A percentile compares a stretch with the other conserved stretches of the same genome.
phyloP scores from a whole-genome alignment of 2,888 invertebrate genomes.

The Meteorus colon region DNA sequence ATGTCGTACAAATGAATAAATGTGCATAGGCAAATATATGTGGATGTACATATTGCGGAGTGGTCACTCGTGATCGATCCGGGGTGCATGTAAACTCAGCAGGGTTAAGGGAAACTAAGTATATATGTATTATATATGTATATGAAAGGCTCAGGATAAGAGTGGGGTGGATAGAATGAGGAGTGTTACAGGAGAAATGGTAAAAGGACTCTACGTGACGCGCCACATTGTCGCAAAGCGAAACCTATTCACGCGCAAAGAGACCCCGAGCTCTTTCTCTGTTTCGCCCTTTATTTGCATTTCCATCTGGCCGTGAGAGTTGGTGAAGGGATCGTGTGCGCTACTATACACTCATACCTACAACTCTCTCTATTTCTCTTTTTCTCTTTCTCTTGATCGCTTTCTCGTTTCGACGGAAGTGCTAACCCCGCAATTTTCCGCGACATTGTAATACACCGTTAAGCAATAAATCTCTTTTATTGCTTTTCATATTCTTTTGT shows the following conservation, averaged over 20 bases:
- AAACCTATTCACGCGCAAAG: conserved; percentile 49
- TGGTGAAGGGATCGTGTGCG: conserved; percentile 27
- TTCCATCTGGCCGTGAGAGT: conserved; percentile 50
- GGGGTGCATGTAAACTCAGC: conserved; percentile 13
- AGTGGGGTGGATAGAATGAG: background rate
- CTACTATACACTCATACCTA: background rate
- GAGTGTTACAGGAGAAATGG: conserved; percentile 36
- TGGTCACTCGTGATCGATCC: conserved; percentile 23
- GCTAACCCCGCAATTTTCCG: conserved; percentile 34
- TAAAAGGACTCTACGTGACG: conserved; percentile 51
- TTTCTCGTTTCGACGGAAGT: conserved; percentile 26
- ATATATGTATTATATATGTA: conserved; percentile 1
- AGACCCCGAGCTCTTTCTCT: conserved; percentile 16
- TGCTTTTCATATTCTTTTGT: background rate
- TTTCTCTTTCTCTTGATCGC: background rate
- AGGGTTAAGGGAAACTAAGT: conserved; percentile 1
- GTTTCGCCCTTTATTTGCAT: conserved; percentile 53
- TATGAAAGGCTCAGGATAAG: conserved; percentile 14
- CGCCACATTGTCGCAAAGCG: conserved; percentile 55
- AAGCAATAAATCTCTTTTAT: background rate
- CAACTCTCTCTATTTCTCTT: background rate
- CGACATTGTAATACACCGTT: conserved; percentile 16
- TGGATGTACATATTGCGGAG: background rate
- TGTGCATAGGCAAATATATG: background rate
- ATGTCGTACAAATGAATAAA: background rate